Evolutionary conservation across 2,797 vertebrate species (phyloP), one percentile per base, ranked within the genome.

Genomic region (Spea hammondii): DNA sequence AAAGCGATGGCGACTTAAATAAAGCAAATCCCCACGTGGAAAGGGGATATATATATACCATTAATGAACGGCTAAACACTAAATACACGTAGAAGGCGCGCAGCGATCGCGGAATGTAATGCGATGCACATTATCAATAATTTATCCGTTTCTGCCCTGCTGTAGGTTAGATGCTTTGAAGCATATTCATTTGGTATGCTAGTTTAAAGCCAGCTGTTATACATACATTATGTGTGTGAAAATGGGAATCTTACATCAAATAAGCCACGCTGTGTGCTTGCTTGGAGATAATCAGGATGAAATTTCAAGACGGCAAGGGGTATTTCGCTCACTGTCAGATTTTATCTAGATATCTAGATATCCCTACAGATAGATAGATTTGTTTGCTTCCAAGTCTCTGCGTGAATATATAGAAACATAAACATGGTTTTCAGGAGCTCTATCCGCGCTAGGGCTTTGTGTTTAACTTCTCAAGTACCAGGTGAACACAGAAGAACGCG

Each of bases 51-150:
- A 32, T 32, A 32, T 59, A 65, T 65, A 64, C 45, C 65, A 78
- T 82, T 70, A 69, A 70, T 74, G 55, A 70, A 73, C 73, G 10
- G 65, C 55, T 70, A 69, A 81, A 74, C 32, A 70, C 45, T 65
- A 70, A 8, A 74, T 64, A 77, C 48, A 69, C 59, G 47, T 55
- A 50, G 75, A 74, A 32, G 32, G 17, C n/a, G 69, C 69, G 13
- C 54, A 8, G 13, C 51, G 64, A 67, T 8, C 70, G 68, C 79
- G 32, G 48, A 80, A 51, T 57, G 53, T 77, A 59, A 81, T 72
- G 74, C 47, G 11, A 75, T 76, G 59, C 17, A 12, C 48, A 57
- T 10, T 59, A 76, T 78, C 69, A 77, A 78, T 82, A 54, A 74
- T 82, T 74, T 65, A 82, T 73, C 55, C 17, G 12, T 55, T 45